Percentiles rank a stretch among this genome's conserved stretches.
phyloP scores from a whole-genome alignment of 2,113 vertebrate genomes.

The Chrysemys picta region DNA sequence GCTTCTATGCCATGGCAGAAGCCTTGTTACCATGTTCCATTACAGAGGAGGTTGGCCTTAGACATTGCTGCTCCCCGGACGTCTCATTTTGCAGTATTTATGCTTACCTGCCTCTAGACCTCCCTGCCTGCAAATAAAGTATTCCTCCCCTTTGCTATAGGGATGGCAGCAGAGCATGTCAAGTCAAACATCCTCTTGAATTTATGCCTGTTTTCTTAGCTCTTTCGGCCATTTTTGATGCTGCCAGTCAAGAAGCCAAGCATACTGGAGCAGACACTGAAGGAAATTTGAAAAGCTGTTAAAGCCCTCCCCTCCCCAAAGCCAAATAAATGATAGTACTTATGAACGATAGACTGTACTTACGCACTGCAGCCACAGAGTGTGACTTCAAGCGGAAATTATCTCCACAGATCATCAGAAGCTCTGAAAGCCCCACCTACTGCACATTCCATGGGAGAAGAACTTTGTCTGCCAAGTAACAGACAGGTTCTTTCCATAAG shows the following conservation, averaged over 20 bases:
- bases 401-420: not conserved
- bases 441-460: not conserved
- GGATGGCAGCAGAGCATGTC: not conserved
- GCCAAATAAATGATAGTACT: not conserved
- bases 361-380: not conserved
- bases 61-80: not conserved
- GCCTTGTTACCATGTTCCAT: not conserved
- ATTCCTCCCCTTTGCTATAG: not conserved
- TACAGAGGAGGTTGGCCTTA: not conserved
- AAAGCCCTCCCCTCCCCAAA: not conserved
- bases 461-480: not conserved
- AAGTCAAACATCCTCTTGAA: not conserved
- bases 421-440: not conserved
- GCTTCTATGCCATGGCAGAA: not conserved
- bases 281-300: not conserved
- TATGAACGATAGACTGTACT: not conserved
- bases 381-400: not conserved
- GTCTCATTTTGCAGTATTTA: not conserved
- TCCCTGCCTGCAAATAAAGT: not conserved
- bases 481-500: not conserved
- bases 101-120: not conserved
- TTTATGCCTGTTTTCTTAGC: not conserved
- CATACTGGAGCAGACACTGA: not conserved
- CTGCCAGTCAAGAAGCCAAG: not conserved
- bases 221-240: not conserved